A percentile compares a stretch with the other conserved stretches of the same genome.
Evolutionary conservation across 2,113 vertebrate species (phyloP).

Genomic region (Condylura cristata): DNA sequence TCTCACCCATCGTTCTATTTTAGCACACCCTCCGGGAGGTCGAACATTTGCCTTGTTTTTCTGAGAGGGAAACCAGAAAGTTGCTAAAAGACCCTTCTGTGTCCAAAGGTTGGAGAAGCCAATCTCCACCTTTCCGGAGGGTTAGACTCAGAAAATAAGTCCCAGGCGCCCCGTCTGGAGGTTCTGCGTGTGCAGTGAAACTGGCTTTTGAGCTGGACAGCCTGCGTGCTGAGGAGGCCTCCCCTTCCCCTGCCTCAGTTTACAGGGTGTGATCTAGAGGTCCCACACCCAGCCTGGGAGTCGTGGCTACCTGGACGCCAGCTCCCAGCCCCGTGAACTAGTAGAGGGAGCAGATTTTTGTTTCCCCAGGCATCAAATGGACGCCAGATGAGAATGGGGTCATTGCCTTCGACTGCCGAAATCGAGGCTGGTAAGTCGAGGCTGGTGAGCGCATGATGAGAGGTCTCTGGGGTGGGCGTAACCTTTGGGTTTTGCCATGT

Average conservation of each 20-base stretch:
- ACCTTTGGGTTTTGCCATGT: not conserved
- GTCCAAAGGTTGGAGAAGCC: not conserved
- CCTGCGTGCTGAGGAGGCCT: not conserved
- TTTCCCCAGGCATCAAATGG: conserved; percentile 94
- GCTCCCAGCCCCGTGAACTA: not conserved
- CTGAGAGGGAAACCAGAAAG: not conserved
- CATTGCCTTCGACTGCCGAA: conserved; percentile 95
- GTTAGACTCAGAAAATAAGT: not conserved
- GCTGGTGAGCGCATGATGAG: accelerated
- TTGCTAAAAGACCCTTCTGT: not conserved
- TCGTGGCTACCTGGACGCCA: not conserved
- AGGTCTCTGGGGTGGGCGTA: not conserved
- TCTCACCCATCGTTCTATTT: not conserved
- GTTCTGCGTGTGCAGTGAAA: not conserved
- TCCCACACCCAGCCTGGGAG: not conserved
- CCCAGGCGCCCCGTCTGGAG: too few species aligned
- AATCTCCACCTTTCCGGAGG: not conserved
- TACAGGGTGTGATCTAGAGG: not conserved
- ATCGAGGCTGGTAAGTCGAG: conserved; percentile 97
- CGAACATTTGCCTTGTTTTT: not conserved
- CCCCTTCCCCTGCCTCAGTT: not conserved
- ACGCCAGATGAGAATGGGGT: conserved; percentile 96
- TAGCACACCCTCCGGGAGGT: not conserved
- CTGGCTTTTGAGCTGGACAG: not conserved
- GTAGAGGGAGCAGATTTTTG: not conserved